Evolutionary conservation across 1,140 invertebrate genomes (phyloP).

Genomic region (Teleogryllus occipitalis): DNA sequence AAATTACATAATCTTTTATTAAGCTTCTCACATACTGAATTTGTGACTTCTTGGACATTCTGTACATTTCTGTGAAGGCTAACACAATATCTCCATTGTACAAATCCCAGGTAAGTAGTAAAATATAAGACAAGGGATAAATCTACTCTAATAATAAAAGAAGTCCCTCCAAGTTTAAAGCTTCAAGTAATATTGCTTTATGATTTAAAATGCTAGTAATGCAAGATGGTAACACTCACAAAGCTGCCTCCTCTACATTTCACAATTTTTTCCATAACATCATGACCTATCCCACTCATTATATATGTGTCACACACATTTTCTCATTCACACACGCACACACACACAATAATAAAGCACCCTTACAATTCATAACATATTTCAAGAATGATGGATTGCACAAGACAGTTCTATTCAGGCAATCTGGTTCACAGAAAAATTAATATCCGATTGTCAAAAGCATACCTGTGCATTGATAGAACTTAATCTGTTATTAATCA

Average conservation of each 20-base stretch:
- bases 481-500: not conserved
- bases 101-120: not conserved
- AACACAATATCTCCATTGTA: not conserved
- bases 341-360: not conserved
- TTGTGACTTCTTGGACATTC: not conserved
- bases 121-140: not conserved
- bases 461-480: not conserved
- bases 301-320: too few species aligned
- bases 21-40: not conserved
- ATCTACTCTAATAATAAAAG: not conserved
- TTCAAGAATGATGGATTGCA: not conserved
- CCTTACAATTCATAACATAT: not conserved
- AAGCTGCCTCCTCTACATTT: not conserved
- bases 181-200: constrained; percentile 1
- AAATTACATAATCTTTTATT: too few species aligned
- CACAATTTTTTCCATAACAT: too few species aligned
- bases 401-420: not conserved
- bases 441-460: not conserved
- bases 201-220: not conserved
- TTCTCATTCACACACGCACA: not conserved
- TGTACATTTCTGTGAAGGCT: not conserved
- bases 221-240: not conserved
- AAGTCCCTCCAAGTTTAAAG: not conserved
- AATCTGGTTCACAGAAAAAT: not conserved
- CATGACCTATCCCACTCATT: too few species aligned